Conservation (phyloP, 2,113 vertebrate genomes). For the Elanoides forficatus region DNA sequence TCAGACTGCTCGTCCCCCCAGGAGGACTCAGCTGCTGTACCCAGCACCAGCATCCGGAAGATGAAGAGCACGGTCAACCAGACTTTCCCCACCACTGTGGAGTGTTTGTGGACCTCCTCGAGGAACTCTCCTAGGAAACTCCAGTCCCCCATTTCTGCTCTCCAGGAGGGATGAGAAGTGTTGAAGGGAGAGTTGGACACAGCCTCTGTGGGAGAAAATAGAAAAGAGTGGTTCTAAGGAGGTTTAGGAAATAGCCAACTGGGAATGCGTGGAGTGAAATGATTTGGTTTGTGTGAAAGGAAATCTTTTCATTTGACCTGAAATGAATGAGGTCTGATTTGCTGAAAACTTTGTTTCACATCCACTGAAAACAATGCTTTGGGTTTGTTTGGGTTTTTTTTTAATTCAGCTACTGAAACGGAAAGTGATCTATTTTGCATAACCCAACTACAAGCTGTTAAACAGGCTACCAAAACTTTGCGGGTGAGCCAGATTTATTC, state of each 20-base stretch:
- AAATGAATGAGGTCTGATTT: neutral
- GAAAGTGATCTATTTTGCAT: neutral
- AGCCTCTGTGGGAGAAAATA: slow-evolving; percentile 21
- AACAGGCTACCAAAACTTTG: neutral
- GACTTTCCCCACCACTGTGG: slow-evolving; percentile 94
- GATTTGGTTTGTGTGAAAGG: neutral
- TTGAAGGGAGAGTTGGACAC: neutral
- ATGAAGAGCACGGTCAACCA: slow-evolving; percentile 97
- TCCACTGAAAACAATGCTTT: neutral
- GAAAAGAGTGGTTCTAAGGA: neutral
- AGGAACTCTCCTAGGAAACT: slow-evolving; percentile 94
- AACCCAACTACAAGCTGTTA: neutral
- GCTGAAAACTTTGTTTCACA: neutral
- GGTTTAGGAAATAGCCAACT: neutral
- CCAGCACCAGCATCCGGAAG: slow-evolving; percentile 96
- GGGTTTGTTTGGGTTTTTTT: neutral
- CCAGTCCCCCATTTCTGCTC: slow-evolving; percentile 92
- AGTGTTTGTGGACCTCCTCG: slow-evolving; percentile 96
- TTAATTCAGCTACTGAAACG: neutral
- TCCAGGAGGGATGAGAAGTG: neutral
- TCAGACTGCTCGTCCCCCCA: slow-evolving; percentile 97
- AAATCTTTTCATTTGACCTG: neutral
- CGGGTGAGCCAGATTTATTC: neutral
- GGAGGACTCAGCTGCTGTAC: slow-evolving; percentile 92
- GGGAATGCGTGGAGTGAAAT: neutral